Base-by-base conservation (phyloP, 2,797 vertebrate genomes). In the Sebastes iracundus region DNA sequence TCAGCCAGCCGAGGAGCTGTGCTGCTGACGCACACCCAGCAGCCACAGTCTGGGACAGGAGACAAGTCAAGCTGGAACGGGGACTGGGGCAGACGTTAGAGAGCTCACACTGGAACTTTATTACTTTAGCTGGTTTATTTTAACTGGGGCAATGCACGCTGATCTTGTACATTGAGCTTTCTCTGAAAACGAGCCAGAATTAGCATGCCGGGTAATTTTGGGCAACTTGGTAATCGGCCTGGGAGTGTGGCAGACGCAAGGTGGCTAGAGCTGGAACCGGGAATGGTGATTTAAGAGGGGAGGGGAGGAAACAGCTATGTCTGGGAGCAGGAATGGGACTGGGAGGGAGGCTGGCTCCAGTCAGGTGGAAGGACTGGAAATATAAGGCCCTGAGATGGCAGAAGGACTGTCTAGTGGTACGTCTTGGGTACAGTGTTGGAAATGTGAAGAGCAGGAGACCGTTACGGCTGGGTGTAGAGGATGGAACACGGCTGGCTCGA, bases 41-140 rank as follows among this genome's bases (percentile, higher is more conserved):
- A 88, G 92, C 94, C 93, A 93, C 94, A 93, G 93, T 93, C 93
- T 95, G 94, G 93, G 94, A 93, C 85, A 79, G 85, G 89, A 93
- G 93, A 94, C 93, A 92, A 90, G 86, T 90, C 85, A 68, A 84
- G 86, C 87, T 90, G 90, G 88, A 93, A 84, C 55, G 7, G 86
- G 87, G 91, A 90, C 81, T 42, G 75, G 82, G 83, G 85, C 81
- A 89, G 88, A 90, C 85, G 63, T 79, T 88, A 80, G 72, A 85
- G 76, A 89, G 87, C 86, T 88, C 84, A 85, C 58, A 64, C 77
- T 86, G 90, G 79, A 91, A 90, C 87, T 90, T 91, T 91, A 93
- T 92, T 86, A 91, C 92, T 88, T 90, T 88, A 86, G 83, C 84
- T 88, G 87, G 90, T 92, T 92, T 93, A 91, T 92, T 93, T 93